Evolutionary conservation across 1,140 invertebrate genomes (phyloP), one percentile per base, ranked within the genome.

Genomic region (Scylla paramamosain): DNA sequence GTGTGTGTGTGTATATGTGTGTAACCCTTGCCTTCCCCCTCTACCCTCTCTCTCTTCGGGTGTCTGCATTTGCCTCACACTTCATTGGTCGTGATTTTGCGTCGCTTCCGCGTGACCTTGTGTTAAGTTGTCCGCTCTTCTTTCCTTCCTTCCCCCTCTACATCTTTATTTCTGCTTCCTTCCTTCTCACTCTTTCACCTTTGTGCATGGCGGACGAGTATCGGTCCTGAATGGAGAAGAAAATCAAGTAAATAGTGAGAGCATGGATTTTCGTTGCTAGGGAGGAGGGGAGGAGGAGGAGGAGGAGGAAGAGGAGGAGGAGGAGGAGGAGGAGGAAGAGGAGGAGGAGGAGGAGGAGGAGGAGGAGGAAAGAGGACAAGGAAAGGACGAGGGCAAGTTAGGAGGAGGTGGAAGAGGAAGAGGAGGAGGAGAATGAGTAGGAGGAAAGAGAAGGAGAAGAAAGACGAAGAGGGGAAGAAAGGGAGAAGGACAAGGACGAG

Each of bases 21-120:
- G n/a, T n/a, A n/a, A n/a, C n/a, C n/a, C n/a, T n/a, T n/a, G n/a
- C n/a, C n/a, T n/a, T n/a, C n/a, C n/a, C n/a, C n/a, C n/a, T n/a
- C n/a, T n/a, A n/a, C 25, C 2, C 67, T 77, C 67, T 20, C 25
- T 77, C 67, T 25, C 25, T 77, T n/a, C 67, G 0, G 25, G 67
- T 77, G 12, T 3, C n/a, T 77, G 12, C 67, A n/a, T 77, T 77
- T n/a, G n/a, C 67, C 67, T 77, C 67, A 77, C 67, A 77, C 67
- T 77, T 77, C 67, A 77, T 77, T 77, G 67, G 67, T 77, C 25
- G 67, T 77, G 67, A 77, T 77, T n/a, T 77, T n/a, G 20, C 67
- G n/a, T 77, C 20, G 67, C n/a, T 77, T 77, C n/a, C 67, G 4
- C 25, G 67, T 77, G 67, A 77, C 25, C 67, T 77, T 77, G 67